These are phyloP conservation scores for Gorilla gorilla DNA, from an alignment of 2,113 vertebrate species.

Conservation along the genomic window DNA sequence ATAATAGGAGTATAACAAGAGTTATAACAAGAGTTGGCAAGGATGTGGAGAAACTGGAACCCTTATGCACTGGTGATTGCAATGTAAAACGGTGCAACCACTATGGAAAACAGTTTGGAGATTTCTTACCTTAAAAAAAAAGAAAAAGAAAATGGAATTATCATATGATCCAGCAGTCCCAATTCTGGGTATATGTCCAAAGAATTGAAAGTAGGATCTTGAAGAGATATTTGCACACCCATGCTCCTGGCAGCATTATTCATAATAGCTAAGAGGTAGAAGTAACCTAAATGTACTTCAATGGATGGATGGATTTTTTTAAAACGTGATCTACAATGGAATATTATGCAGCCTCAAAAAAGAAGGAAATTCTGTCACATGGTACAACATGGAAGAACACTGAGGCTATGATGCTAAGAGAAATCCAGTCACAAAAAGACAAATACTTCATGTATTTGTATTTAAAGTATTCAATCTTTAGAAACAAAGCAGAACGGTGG, in stretches of 20 bases:
- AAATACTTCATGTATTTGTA: background rate
- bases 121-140: background rate
- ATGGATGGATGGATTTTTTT: background rate
- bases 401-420: background rate
- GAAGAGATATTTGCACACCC: background rate
- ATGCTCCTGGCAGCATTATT: background rate
- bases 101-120: background rate
- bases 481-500: background rate
- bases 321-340: background rate
- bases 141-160: background rate
- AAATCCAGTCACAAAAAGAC: background rate
- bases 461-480: background rate
- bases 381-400: background rate
- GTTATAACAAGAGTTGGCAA: background rate
- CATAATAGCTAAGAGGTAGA: background rate
- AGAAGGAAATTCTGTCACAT: background rate
- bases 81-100: background rate
- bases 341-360: background rate
- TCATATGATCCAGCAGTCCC: background rate
- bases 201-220: background rate
- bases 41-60: background rate
- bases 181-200: background rate
- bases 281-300: background rate
- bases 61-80: background rate
- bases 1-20: background rate